Evolutionary conservation across 2,113 vertebrate species (phyloP), one percentile per base, ranked within the genome.

Genomic region (Drymodes brunneopygia): DNA sequence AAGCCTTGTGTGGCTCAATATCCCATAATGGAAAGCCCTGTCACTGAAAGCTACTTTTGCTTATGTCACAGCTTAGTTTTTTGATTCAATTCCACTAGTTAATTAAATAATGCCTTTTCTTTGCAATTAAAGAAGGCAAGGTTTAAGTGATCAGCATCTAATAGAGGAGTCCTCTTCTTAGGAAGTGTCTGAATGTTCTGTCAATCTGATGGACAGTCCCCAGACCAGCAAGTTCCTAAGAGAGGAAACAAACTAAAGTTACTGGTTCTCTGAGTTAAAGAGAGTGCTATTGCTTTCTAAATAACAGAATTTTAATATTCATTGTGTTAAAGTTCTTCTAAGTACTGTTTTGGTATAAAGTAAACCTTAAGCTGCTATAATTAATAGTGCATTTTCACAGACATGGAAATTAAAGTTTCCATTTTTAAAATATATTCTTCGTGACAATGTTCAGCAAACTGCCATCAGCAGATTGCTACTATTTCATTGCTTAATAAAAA

Each of bases 81-180:
- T 42, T 67, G 1, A 48, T 56, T 40, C 22, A 81, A 1, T 7
- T 75, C n/a, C 11, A 36, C 25, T 58, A 42, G 36, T 23, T 69
- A 65, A 74, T 72, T 56, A 72, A 75, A 89, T 44, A 54, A 29
- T 42, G 7, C 0, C 8, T 6, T 19, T 47, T 54, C 45, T 45
- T 61, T 57, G 2, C 11, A 79, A 22, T 40, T 47, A 25, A 62
- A 84, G 56, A 33, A 42, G 3, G 29, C 7, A 14, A 69, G 9
- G 5, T 38, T 82, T 77, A 82, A 57, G 8, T 21, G 21, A 75
- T 66, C 4, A 21, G 10, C 8, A 44, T 18, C 12, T 73, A 62
- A 80, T 1, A 19, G 15, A 54, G 12, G 15, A 0, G 10, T 9
- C 6, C 2, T 2, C 6, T 38, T 42, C 45, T 13, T 10, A 5